These are phyloP conservation scores for Rhea pennata DNA, from an alignment of 2,113 vertebrate species.

Conservation along the genomic window DNA sequence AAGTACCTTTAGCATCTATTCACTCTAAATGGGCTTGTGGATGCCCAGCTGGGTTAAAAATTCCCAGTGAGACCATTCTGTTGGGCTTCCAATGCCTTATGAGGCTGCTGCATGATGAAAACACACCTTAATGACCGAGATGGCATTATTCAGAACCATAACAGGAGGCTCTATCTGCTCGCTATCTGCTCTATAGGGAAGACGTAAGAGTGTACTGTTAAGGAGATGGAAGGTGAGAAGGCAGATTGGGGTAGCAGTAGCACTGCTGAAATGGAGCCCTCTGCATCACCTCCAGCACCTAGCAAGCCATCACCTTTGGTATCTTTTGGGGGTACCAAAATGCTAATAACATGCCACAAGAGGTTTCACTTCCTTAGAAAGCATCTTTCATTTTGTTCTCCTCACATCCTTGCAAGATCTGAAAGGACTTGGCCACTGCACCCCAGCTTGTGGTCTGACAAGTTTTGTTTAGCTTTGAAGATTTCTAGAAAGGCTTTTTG, in stretches of 20 bases:
- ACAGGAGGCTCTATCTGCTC: too few species aligned
- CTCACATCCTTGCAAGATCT: too few species aligned
- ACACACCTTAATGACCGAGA: background rate
- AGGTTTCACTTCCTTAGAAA: background rate
- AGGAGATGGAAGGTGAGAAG: too few species aligned
- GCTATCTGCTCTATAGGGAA: background rate
- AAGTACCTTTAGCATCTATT: background rate
- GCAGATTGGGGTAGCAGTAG: too few species aligned
- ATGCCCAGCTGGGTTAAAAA: background rate
- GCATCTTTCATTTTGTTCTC: background rate
- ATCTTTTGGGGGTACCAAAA: too few species aligned
- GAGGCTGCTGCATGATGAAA: background rate
- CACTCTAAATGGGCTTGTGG: background rate
- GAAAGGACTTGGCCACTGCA: background rate
- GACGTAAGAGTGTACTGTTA: background rate
- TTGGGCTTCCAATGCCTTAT: background rate
- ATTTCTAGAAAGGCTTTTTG: background rate
- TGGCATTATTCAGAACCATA: background rate
- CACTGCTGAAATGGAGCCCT: too few species aligned
- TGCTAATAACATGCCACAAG: background rate
- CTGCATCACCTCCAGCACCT: too few species aligned
- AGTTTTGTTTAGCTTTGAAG: background rate
- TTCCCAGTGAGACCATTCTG: background rate
- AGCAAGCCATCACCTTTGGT: too few species aligned
- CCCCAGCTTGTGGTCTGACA: too few species aligned